These are phyloP conservation scores for Pseudochromis fuscus DNA, from an alignment of 2,797 vertebrate genomes.

Conservation along the genomic window DNA sequence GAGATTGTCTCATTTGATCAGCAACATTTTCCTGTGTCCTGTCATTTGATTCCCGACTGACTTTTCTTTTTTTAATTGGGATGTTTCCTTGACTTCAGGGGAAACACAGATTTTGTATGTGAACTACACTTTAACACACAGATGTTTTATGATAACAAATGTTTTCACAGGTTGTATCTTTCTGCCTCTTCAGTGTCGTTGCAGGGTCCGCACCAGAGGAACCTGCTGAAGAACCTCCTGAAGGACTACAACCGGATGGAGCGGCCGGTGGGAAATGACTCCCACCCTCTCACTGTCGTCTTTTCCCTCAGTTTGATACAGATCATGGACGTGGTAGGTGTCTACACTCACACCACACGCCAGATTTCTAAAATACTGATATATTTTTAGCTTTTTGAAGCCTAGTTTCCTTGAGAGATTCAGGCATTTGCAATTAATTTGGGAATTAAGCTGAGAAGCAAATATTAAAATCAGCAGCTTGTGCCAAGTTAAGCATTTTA, in stretches of 20 bases:
- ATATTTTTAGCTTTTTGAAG: not conserved
- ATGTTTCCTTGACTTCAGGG: constrained; percentile 13
- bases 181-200: constrained; percentile 85
- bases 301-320: constrained; percentile 94
- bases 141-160: not conserved
- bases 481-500: not conserved
- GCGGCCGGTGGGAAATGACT: constrained; percentile 95
- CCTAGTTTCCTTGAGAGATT: not conserved
- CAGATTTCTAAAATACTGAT: not conserved
- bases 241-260: constrained; percentile 98
- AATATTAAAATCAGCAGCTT: not conserved
- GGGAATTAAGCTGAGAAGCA: not conserved
- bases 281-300: constrained; percentile 91
- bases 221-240: constrained; percentile 93
- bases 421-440: not conserved
- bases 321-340: constrained; percentile 98
- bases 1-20: constrained; percentile 32
- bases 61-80: not conserved
- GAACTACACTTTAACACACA: not conserved
- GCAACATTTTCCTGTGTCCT: not conserved
- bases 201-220: constrained; percentile 97
- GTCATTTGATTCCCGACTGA: not conserved
- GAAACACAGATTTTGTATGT: not conserved
- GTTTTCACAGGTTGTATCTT: not conserved
- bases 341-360: not conserved